These are phyloP conservation scores for Anolis sagrei DNA, from an alignment of 2,113 vertebrate genomes.

Conservation along the genomic window DNA sequence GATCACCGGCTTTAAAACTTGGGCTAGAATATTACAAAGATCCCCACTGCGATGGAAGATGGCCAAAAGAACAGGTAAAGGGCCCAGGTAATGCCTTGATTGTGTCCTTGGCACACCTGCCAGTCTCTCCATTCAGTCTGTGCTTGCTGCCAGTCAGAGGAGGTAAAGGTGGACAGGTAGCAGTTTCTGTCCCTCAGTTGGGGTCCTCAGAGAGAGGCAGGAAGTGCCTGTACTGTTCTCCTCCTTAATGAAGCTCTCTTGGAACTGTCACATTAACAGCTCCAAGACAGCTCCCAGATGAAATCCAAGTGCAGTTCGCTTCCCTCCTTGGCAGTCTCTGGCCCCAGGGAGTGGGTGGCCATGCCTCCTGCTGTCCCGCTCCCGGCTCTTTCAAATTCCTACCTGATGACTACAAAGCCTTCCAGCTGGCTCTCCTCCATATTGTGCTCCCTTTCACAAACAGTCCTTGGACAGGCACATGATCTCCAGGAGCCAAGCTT, in stretches of 20 bases:
- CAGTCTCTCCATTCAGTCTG: background rate
- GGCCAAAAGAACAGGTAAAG: background rate
- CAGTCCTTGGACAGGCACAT: background rate
- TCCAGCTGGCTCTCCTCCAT: background rate
- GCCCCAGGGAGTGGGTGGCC: background rate
- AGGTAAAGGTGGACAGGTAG: background rate
- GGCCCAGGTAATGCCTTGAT: background rate
- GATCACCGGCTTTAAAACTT: no score
- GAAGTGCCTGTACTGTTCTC: constrained; percentile 9
- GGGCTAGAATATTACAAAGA: no score
- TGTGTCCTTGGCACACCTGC: background rate
- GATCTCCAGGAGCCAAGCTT: background rate
- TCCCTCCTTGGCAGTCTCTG: background rate
- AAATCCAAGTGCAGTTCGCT: background rate
- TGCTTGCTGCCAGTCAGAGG: background rate
- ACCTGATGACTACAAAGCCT: background rate
- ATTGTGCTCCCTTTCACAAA: background rate
- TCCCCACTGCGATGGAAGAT: no score
- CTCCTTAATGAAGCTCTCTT: background rate
- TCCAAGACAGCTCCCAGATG: background rate
- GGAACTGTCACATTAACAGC: background rate
- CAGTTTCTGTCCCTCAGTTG: background rate
- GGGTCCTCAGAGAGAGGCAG: background rate
- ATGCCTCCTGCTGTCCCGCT: background rate
- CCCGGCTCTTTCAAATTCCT: background rate